Conservation (phyloP, 2,797 vertebrate genomes). For the Thaleichthys pacificus region DNA sequence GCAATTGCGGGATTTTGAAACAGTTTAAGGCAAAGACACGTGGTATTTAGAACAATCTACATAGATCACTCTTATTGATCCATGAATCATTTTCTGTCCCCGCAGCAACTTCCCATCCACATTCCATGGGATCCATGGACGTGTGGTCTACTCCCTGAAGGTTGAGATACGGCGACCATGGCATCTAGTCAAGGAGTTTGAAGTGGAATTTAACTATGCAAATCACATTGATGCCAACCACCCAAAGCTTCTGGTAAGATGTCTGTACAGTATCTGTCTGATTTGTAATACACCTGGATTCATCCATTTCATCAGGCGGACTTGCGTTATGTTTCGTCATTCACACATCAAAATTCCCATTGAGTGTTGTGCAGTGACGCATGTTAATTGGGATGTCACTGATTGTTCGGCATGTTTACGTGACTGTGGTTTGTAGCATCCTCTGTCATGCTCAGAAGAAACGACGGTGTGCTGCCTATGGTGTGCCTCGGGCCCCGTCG, state of each 20-base stretch:
- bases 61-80: too few relatives aligned
- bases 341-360: background rate
- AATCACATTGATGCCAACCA: conserved; percentile 28
- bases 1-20: too few relatives aligned
- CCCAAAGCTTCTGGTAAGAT: conserved; percentile 52
- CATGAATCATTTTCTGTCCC: background rate
- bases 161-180: conserved; percentile 55
- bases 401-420: background rate
- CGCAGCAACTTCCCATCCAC: conserved; percentile 61
- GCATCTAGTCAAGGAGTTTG: conserved; percentile 55
- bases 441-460: conserved; percentile 49
- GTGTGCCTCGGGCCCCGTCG: conserved; percentile 45
- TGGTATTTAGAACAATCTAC: background rate
- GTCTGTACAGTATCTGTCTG: background rate
- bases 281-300: too few relatives aligned
- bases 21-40: background rate
- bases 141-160: conserved; percentile 39
- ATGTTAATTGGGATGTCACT: background rate
- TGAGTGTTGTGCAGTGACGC: background rate
- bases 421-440: conserved; percentile 44
- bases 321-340: too few relatives aligned
- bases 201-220: conserved; percentile 52
- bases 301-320: too few relatives aligned
- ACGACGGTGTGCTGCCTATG: conserved; percentile 49
- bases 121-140: conserved; percentile 39